Evolutionary conservation across 2,888 invertebrate genomes (phyloP).

Genomic region (Drosophila helvetica): DNA sequence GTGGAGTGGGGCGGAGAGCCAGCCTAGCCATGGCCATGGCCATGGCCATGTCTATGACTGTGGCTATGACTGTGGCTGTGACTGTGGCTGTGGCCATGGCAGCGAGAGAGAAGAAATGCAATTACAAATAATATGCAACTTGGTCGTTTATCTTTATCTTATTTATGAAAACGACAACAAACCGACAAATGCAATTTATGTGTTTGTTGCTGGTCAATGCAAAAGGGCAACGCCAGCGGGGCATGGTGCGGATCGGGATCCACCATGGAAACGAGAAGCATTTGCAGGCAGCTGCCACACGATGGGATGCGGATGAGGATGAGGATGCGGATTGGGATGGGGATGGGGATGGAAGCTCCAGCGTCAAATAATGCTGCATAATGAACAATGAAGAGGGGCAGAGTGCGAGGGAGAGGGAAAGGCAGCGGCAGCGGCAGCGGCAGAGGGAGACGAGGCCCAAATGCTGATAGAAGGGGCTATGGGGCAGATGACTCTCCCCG

Average conservation of each 20-base stretch:
- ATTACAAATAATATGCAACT: slow-evolving; percentile 83
- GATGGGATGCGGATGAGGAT: slow-evolving; percentile 9
- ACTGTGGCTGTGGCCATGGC: slow-evolving; percentile 18
- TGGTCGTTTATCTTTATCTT: slow-evolving; percentile 82
- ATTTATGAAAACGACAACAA: slow-evolving; percentile 83
- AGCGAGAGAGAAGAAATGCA: slow-evolving; percentile 75
- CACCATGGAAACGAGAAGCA: background rate
- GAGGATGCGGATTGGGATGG: slow-evolving; percentile 6
- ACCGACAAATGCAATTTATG: slow-evolving; percentile 83
- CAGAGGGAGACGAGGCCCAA: slow-evolving; percentile 30
- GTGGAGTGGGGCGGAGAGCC: background rate
- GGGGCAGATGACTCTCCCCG: slow-evolving; percentile 63
- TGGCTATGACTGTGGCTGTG: slow-evolving; percentile 22
- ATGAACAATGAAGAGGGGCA: slow-evolving; percentile 58
- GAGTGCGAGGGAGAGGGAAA: background rate
- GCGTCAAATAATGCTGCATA: slow-evolving; percentile 77
- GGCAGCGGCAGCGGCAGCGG: slow-evolving; percentile 1
- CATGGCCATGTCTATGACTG: background rate
- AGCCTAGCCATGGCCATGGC: slow-evolving; percentile 28
- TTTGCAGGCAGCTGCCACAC: slow-evolving; percentile 33
- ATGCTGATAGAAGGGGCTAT: slow-evolving; percentile 52
- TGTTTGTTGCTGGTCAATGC: slow-evolving; percentile 75
- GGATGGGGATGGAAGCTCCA: slow-evolving; percentile 27
- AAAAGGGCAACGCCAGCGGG: slow-evolving; percentile 60
- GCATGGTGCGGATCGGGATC: slow-evolving; percentile 1